These are phyloP conservation scores for Atrina japonica DNA, from an alignment of 2,888 invertebrate genomes.

Conservation along the genomic window DNA sequence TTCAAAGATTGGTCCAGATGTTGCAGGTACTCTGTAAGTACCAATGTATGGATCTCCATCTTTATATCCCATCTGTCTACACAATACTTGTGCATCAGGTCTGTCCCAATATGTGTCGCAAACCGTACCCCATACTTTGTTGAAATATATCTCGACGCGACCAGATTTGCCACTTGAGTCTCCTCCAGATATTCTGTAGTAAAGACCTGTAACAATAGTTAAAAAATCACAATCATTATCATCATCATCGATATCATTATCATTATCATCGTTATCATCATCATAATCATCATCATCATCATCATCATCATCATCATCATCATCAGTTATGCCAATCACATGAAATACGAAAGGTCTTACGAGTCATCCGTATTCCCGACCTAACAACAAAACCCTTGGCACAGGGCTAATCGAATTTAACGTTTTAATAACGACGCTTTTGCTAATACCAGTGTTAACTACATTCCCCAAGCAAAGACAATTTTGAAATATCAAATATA, in stretches of 20 bases:
- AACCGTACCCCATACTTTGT: conserved; percentile 86
- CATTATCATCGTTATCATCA: no score
- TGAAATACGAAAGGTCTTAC: no score
- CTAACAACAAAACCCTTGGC: no score
- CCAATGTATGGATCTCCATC: conserved; percentile 54
- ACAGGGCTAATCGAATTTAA: no score
- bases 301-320: no score
- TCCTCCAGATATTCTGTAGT: conserved; percentile 57
- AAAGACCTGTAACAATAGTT: conserved; percentile 48
- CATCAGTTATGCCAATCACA: no score
- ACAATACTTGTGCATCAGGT: conserved; percentile 85
- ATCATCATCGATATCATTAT: not conserved
- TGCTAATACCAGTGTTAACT: no score
- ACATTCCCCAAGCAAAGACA: no score
- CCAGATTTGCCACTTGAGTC: conserved; percentile 54
- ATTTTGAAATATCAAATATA: no score
- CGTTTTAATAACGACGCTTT: no score
- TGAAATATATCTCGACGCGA: conserved; percentile 84
- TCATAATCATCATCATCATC: no score
- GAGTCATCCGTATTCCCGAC: no score
- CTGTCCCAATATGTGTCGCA: conserved; percentile 88
- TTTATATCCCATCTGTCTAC: conserved; percentile 58
- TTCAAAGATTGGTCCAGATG: conserved; percentile 68
- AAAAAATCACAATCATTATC: not conserved
- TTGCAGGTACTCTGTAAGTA: conserved; percentile 30